These are phyloP conservation scores for Anolis carolinensis DNA, from an alignment of 2,113 vertebrate species.

Conservation along the genomic window DNA sequence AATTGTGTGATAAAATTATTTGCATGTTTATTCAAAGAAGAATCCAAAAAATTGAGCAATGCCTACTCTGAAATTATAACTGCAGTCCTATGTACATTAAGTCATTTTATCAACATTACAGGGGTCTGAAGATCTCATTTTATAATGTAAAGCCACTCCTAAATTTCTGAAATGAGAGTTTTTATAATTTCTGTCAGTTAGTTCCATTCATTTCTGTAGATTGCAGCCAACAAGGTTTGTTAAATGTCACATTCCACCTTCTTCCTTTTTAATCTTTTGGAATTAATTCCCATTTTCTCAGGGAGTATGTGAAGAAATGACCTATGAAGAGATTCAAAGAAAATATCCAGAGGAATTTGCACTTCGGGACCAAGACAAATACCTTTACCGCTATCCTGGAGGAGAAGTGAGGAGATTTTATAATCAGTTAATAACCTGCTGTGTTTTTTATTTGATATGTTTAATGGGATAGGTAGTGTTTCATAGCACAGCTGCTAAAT, in stretches of 20 bases:
- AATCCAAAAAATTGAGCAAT: background rate
- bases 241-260: background rate
- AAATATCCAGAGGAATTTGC: conserved; percentile 94
- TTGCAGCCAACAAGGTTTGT: background rate
- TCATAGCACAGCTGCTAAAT: background rate
- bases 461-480: background rate
- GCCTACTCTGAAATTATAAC: background rate
- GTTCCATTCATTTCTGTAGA: background rate
- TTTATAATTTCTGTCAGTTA: background rate
- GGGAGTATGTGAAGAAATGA: conserved; percentile 98
- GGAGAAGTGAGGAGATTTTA: conserved; percentile 86
- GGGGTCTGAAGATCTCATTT: background rate
- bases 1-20: background rate
- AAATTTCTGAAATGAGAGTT: background rate
- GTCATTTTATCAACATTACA: background rate
- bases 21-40: background rate
- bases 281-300: conserved; percentile 51
- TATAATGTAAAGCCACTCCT: background rate
- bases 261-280: rapidly evolving
- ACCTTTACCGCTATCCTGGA: conserved; percentile 96
- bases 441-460: background rate
- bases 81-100: background rate
- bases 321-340: conserved; percentile 89
- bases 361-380: conserved; percentile 95
- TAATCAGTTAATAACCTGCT: background rate